Percentiles rank a stretch among this genome's conserved stretches.
phyloP scores from a whole-genome alignment of 2,888 invertebrate genomes.

The Thecocarcelia acutangulata region DNA sequence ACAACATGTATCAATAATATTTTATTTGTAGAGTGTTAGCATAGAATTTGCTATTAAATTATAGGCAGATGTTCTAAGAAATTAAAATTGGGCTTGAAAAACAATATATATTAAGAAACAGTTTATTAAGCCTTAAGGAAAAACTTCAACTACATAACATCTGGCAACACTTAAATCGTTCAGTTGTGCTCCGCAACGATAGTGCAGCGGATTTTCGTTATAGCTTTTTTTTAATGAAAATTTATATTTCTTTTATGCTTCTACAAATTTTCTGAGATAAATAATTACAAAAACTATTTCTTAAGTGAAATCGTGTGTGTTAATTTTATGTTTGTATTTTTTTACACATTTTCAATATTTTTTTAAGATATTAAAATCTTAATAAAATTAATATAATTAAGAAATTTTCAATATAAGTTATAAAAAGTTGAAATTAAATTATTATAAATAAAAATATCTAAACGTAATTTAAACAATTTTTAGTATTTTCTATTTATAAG shows the following conservation, averaged over 20 bases:
- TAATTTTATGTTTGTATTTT: constrained; percentile 1
- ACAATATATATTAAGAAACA: too few relatives aligned
- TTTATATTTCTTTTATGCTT: background rate
- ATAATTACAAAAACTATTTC: background rate
- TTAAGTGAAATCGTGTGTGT: background rate
- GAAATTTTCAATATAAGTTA: constrained; percentile 21
- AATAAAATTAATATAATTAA: constrained; percentile 11
- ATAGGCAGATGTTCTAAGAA: too few relatives aligned
- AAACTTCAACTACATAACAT: background rate
- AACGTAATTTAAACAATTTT: constrained; percentile 49
- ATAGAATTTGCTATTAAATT: constrained; percentile 8
- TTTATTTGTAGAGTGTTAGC: background rate
- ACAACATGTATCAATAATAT: constrained; percentile 17
- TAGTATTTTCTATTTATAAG: constrained; percentile 48
- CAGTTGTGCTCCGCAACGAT: background rate
- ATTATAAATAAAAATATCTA: constrained; percentile 29
- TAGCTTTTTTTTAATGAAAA: background rate
- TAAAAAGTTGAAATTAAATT: constrained; percentile 25
- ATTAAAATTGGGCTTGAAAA: too few relatives aligned
- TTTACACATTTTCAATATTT: constrained; percentile 15
- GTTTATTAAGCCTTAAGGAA: too few relatives aligned
- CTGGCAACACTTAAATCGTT: background rate
- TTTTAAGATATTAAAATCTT: constrained; percentile 6
- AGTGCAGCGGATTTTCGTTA: background rate
- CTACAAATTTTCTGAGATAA: background rate